A percentile compares a stretch with the other conserved stretches of the same genome.
phyloP scores from a whole-genome alignment of 2,113 vertebrate genomes.

The Vireo altiloquus region DNA sequence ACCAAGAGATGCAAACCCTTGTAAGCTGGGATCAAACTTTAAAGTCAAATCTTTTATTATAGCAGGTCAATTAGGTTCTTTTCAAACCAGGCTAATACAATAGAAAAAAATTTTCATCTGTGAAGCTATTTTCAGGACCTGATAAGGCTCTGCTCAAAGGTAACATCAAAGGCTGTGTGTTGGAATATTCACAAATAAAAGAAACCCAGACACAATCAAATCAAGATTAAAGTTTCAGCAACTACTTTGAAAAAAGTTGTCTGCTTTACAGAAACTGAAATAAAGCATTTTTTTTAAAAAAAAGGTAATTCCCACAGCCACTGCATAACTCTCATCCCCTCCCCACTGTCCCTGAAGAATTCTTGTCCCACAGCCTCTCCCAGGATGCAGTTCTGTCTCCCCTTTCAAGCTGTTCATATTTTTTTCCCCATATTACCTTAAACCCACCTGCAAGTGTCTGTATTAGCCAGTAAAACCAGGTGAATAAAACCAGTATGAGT shows the following conservation, averaged over 20 bases:
- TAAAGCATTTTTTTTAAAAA: neutral
- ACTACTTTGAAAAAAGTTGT: neutral
- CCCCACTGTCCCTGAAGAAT: neutral
- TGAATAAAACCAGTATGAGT: neutral
- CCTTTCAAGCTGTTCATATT: neutral
- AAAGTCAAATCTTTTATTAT: constrained; percentile 65
- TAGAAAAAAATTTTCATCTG: constrained; percentile 28
- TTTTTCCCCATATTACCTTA: neutral
- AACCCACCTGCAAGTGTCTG: neutral
- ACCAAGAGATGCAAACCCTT: constrained; percentile 53
- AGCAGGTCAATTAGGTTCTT: constrained; percentile 61
- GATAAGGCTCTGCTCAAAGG: constrained; percentile 39
- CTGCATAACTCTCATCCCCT: neutral
- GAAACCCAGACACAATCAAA: constrained; percentile 45
- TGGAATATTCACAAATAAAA: constrained; percentile 66
- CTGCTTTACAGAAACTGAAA: constrained; percentile 1
- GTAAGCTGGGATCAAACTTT: constrained; percentile 56
- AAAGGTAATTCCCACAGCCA: neutral
- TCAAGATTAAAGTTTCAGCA: constrained; percentile 36
- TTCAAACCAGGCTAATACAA: constrained; percentile 52
- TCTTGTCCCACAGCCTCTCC: neutral
- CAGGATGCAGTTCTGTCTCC: neutral
- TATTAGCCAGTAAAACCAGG: neutral
- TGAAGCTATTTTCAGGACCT: constrained; percentile 57
- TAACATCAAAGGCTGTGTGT: constrained; percentile 39